phyloP scores from a whole-genome alignment of 1,140 invertebrate genomes.

The Anastatus disparis region DNA sequence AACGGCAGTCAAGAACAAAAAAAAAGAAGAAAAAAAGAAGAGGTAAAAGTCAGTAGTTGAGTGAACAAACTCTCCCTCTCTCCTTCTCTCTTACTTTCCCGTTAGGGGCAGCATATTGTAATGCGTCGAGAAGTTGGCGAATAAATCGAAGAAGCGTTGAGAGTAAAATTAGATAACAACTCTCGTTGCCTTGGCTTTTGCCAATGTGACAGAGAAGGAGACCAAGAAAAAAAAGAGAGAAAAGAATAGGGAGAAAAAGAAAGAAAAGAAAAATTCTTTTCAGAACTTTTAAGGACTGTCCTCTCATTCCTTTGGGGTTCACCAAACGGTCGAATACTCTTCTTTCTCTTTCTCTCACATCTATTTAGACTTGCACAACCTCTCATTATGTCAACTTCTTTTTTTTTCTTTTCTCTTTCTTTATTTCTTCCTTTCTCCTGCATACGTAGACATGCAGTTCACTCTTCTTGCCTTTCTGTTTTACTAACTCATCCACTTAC shows the following conservation, averaged over 20 bases:
- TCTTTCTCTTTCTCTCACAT: constrained; percentile 7
- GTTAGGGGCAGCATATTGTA: constrained; percentile 68
- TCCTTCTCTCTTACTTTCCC: too few relatives aligned
- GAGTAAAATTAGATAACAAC: constrained; percentile 69
- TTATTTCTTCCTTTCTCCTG: constrained; percentile 36
- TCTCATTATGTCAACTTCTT: too few relatives aligned
- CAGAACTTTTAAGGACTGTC: constrained; percentile 66
- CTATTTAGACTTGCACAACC: background rate
- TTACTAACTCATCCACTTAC: constrained; percentile 31
- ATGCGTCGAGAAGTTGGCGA: constrained; percentile 66
- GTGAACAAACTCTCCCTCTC: too few relatives aligned
- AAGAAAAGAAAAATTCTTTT: too few relatives aligned
- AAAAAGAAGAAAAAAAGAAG: constrained; percentile 20
- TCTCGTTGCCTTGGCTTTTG: constrained; percentile 54
- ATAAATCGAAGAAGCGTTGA: constrained; percentile 69
- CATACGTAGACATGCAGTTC: background rate
- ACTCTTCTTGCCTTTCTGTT: constrained; percentile 29
- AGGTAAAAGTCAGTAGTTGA: too few relatives aligned
- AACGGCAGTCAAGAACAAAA: constrained; percentile 24
- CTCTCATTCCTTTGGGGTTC: constrained; percentile 48
- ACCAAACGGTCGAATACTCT: background rate
- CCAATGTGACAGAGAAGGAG: constrained; percentile 41
- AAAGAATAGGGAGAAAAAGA: constrained; percentile 19
- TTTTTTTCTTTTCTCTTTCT: constrained; percentile 12
- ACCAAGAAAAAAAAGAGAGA: background rate